These are phyloP conservation scores for Paramormyrops hopkinsi DNA, from an alignment of 2,797 vertebrate genomes.

Conservation along the genomic window DNA sequence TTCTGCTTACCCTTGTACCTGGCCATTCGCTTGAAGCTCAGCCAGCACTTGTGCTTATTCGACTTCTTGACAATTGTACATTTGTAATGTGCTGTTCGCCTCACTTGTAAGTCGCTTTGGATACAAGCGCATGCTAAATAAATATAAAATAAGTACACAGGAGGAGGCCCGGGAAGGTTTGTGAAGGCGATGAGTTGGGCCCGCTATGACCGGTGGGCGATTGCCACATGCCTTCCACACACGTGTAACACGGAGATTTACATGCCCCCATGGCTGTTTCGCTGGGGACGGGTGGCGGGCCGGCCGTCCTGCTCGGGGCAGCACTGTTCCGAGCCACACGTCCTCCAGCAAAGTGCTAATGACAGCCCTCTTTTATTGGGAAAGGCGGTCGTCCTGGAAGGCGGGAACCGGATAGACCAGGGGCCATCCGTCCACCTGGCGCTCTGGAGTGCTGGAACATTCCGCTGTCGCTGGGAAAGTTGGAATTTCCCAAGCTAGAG, in stretches of 20 bases:
- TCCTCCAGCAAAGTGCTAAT: slow-evolving; percentile 29
- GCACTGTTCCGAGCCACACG: slow-evolving; percentile 21
- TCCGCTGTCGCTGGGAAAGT: background rate
- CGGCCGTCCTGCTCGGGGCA: slow-evolving; percentile 24
- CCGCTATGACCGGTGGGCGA: background rate
- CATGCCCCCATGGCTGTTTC: background rate
- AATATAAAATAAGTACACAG: background rate
- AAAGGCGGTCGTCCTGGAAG: slow-evolving; percentile 8
- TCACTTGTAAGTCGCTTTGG: background rate
- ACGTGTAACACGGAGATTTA: slow-evolving; percentile 17
- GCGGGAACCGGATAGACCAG: background rate
- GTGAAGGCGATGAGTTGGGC: background rate
- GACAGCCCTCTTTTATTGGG: slow-evolving; percentile 12
- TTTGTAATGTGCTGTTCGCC: background rate
- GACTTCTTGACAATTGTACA: background rate
- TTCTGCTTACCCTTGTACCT: background rate
- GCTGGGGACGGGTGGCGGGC: slow-evolving; percentile 12
- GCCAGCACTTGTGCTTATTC: background rate
- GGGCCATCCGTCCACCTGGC: background rate
- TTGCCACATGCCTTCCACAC: background rate
- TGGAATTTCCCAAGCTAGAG: slow-evolving; percentile 26
- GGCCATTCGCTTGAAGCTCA: background rate
- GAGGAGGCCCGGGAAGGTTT: background rate
- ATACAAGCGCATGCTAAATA: background rate
- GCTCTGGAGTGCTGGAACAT: too few species aligned